Base-by-base conservation (phyloP, 2,113 vertebrate species). In the Hystrix brachyura region DNA sequence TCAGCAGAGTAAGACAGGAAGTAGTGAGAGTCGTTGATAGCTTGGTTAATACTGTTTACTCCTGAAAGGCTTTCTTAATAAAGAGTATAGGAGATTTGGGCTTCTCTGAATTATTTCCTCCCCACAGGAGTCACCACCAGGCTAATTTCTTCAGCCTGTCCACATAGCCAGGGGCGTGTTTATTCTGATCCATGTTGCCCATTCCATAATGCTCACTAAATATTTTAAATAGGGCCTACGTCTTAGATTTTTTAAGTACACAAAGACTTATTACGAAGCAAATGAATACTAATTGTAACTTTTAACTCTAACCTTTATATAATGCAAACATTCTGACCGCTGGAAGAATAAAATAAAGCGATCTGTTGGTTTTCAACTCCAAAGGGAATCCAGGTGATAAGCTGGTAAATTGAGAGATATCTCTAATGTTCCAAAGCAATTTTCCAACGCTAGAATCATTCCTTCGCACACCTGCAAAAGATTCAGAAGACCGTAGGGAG, bases 381-480 rank as follows among this genome's bases (percentile, higher is more conserved):
- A 29, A 60, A 32, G 92, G 95, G 90, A 90, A 38, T 14, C n/a
- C 80, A 94, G 87, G 81, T 95, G 81, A 94, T 80, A 87, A 55
- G 74, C 90, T 72, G 55, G 92, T 51, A 94, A 94, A 90, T 59
- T 25, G 78, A 88, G 92, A 96, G 84, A 18, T 57, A 60, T 51
- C 59, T 29, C 92, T 95, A 76, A 92, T 27, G 85, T 94, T 97
- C 90, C 96, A 94, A 96, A 95, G 96, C 95, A 94, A 85, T 95
- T 96, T 97, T 71, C 95, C 91, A 81, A 95, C 92, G 59, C 87
- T 64, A 0, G 18, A 86, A 93, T 94, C 92, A 79, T 88, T 82
- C 92, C 84, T 95, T 88, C 87, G 38, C 71, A 90, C 97, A 97
- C 96, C 97, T 98, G 97, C 97, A 88, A 78, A 85, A 94, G 92